Conservation (phyloP, 2,888 invertebrate genomes). For the Troides helena region DNA sequence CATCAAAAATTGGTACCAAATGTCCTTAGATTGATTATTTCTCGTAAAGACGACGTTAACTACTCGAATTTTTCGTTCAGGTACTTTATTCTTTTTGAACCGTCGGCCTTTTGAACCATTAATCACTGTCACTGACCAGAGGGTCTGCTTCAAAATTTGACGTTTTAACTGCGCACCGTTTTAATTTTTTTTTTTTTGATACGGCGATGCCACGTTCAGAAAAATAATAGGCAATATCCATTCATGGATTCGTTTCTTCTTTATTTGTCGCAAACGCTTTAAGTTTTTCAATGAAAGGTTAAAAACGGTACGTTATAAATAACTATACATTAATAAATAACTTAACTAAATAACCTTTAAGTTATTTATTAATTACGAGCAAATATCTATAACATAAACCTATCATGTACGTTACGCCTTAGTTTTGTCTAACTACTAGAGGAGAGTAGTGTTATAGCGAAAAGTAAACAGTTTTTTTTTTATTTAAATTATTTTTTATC, state of each 20-base stretch:
- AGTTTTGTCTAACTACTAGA: no score
- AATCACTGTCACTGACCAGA: slow-evolving; percentile 60
- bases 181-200: slow-evolving; percentile 7
- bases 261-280: background rate
- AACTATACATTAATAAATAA: no score
- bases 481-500: no score
- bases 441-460: no score
- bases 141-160: slow-evolving; percentile 66
- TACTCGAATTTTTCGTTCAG: slow-evolving; percentile 10
- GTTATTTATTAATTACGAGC: no score
- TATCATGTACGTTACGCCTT: no score
- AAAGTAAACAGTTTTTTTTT: no score
- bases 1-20: background rate
- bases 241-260: slow-evolving; percentile 1
- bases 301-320: no score
- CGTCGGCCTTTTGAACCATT: slow-evolving; percentile 43
- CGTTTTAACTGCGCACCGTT: slow-evolving; percentile 33
- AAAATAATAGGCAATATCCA: slow-evolving; percentile 9
- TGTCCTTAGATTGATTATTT: background rate
- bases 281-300: background rate
- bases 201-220: slow-evolving; percentile 4
- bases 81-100: slow-evolving; percentile 32
- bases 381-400: no score
- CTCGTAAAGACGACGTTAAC: slow-evolving; percentile 9
- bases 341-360: no score